A percentile compares a stretch with the other conserved stretches of the same genome.
Evolutionary conservation across 2,888 invertebrate species (phyloP).

Genomic region (Escarpia spicata): DNA sequence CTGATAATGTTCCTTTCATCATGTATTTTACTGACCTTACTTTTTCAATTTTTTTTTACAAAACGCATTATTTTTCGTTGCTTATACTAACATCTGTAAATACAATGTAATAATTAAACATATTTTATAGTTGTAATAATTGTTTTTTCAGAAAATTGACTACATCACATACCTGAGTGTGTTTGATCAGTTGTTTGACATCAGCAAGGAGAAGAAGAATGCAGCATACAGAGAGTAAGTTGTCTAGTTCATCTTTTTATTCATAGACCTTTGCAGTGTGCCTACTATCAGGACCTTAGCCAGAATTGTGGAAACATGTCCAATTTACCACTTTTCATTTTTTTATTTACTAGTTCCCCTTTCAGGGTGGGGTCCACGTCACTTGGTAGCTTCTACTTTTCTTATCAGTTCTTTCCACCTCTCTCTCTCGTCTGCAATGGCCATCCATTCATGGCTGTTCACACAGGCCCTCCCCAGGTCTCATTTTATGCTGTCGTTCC

Average conservation of each 20-base stretch:
- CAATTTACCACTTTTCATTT: no score
- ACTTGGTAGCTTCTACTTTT: no score
- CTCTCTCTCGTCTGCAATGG: no score
- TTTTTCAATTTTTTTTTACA: no score
- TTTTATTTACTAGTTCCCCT: no score
- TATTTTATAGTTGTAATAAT: slow-evolving; percentile 22
- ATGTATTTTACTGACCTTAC: no score
- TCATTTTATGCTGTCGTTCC: no score
- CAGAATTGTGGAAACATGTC: not conserved
- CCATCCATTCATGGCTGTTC: no score
- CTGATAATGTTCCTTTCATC: no score
- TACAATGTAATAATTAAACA: not conserved
- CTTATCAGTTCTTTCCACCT: no score
- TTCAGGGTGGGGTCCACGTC: no score
- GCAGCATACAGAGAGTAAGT: slow-evolving; percentile 76
- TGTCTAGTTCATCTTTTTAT: not conserved
- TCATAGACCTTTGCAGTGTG: not conserved
- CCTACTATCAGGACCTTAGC: not conserved
- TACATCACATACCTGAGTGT: slow-evolving; percentile 93
- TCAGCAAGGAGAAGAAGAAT: slow-evolving; percentile 77
- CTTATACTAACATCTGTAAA: not conserved
- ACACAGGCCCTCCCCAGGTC: no score
- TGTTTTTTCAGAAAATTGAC: slow-evolving; percentile 73
- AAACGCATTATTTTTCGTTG: not conserved
- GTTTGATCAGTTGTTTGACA: slow-evolving; percentile 95